phyloP scores from a whole-genome alignment of 2,113 vertebrate species.

The Dissostichus mawsoni region DNA sequence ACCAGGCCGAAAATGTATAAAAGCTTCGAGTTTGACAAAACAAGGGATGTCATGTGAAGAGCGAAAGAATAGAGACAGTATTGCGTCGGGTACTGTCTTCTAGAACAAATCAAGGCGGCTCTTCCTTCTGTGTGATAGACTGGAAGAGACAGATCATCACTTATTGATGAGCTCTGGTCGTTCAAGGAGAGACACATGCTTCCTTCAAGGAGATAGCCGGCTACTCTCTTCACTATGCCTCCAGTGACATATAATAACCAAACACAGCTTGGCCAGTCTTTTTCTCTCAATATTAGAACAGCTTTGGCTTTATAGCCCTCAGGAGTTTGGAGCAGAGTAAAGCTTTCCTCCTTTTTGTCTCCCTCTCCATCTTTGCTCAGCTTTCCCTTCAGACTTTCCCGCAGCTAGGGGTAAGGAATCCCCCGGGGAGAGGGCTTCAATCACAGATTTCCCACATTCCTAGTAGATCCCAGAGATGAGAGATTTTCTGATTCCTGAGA shows the following conservation, averaged over 20 bases:
- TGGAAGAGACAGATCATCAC: conserved; percentile 76
- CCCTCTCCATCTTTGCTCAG: conserved; percentile 53
- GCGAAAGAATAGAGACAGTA: conserved; percentile 17
- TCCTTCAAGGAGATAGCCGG: conserved; percentile 68
- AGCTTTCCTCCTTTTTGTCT: conserved; percentile 55
- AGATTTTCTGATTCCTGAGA: conserved; percentile 72
- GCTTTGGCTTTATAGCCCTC: conserved; percentile 56
- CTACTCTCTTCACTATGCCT: conserved; percentile 38
- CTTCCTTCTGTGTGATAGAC: conserved; percentile 66
- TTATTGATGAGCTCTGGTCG: conserved; percentile 77
- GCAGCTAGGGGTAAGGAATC: conserved; percentile 45
- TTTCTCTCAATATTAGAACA: conserved; percentile 69
- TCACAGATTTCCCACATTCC: conserved; percentile 71
- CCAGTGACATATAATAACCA: conserved; percentile 54
- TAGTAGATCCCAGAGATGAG: conserved; percentile 71
- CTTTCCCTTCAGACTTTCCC: conserved; percentile 52
- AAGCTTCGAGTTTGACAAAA: conserved; percentile 34
- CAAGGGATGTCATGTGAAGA: conserved; percentile 21
- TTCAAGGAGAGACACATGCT: conserved; percentile 75
- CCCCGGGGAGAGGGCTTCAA: conserved; percentile 53
- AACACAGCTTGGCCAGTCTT: conserved; percentile 35
- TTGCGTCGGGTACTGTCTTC: conserved; percentile 43
- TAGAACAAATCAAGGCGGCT: conserved; percentile 64
- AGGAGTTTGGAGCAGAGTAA: conserved; percentile 46
- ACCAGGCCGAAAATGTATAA: conserved; percentile 18